Evolutionary conservation across 2,888 invertebrate genomes (phyloP), one percentile per base, ranked within the genome.

Genomic region (Phaedon cochleariae): DNA sequence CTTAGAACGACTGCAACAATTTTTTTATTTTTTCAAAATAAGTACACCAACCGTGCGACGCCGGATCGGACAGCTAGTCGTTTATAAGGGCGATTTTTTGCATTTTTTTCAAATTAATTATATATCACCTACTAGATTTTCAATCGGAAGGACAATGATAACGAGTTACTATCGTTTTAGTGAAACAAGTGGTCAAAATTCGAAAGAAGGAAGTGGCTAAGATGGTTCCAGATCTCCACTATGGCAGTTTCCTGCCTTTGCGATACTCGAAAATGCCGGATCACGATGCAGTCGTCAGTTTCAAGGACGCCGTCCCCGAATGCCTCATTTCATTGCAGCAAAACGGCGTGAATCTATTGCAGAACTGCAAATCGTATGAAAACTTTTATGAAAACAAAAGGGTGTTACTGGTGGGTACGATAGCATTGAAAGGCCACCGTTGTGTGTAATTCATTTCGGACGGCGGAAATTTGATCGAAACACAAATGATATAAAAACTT

Each of bases 371-470:
- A 21, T 41, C 41, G 5, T 37, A 55, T 17, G 41, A 55, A 2
- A 41, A 55, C 22, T 15, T 55, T n/a, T 37, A 41, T 15, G 34
- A n/a, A 0, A 55, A 55, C 15, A 55, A 55, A 41, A 22, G 55
- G 15, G 55, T 55, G 7, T 1, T 55, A 1, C 12, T 55, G 9
- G n/a, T 55, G 12, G 55, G 55, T 7, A 20, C n/a, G 7, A 26
- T 5, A 6, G 26, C 26, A 6, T 26, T 26, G n/a, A n/a, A n/a
- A n/a, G n/a, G n/a, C n/a, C n/a, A n/a, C n/a, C n/a, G n/a, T n/a
- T n/a, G n/a, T n/a, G n/a, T n/a, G n/a, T n/a, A n/a, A n/a, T n/a
- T n/a, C n/a, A n/a, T n/a, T n/a, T n/a, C n/a, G n/a, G n/a, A n/a
- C n/a, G n/a, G n/a, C n/a, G n/a, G n/a, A n/a, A n/a, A n/a, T n/a